Evolutionary conservation across 2,797 vertebrate genomes (phyloP).

Genomic region (Catostomus latipinnis): DNA sequence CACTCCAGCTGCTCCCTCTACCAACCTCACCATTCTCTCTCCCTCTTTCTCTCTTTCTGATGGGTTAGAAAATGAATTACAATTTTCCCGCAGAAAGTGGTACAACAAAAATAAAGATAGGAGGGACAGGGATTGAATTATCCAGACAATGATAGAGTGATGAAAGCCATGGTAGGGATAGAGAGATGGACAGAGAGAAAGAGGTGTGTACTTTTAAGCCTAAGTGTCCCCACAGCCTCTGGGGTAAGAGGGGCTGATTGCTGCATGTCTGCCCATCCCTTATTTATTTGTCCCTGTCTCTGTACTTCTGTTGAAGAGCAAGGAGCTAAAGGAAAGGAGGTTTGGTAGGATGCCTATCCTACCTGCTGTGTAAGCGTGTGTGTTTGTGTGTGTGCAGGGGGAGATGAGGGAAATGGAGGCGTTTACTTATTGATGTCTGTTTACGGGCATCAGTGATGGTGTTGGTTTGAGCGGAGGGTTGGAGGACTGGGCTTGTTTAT

Average conservation of each 20-base stretch:
- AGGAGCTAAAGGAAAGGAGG: constrained; percentile 26
- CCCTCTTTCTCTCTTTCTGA: constrained; percentile 49
- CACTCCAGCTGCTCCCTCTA: constrained; percentile 72
- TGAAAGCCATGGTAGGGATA: constrained; percentile 59
- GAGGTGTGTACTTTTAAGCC: constrained; percentile 61
- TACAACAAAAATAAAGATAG: constrained; percentile 35
- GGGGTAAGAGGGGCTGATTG: constrained; percentile 68
- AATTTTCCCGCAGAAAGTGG: constrained; percentile 63
- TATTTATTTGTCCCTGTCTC: constrained; percentile 48
- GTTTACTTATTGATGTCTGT: constrained; percentile 83
- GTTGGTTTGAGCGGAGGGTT: constrained; percentile 54
- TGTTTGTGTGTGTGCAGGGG: constrained; percentile 31
- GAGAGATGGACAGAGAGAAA: constrained; percentile 68
- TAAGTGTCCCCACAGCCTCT: constrained; percentile 72
- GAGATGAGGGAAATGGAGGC: constrained; percentile 67
- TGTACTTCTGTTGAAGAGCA: constrained; percentile 48
- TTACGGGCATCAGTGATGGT: constrained; percentile 65
- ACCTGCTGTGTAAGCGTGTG: constrained; percentile 26
- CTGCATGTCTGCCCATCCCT: constrained; percentile 62
- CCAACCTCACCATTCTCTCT: constrained; percentile 75
- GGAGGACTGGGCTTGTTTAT: constrained; percentile 77
- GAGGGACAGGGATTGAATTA: constrained; percentile 73
- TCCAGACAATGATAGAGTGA: constrained; percentile 62
- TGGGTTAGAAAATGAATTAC: constrained; percentile 67
- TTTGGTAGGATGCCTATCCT: not conserved